These are phyloP conservation scores for Liolophura sinensis DNA, from an alignment of 1,140 invertebrate species.

Conservation along the genomic window DNA sequence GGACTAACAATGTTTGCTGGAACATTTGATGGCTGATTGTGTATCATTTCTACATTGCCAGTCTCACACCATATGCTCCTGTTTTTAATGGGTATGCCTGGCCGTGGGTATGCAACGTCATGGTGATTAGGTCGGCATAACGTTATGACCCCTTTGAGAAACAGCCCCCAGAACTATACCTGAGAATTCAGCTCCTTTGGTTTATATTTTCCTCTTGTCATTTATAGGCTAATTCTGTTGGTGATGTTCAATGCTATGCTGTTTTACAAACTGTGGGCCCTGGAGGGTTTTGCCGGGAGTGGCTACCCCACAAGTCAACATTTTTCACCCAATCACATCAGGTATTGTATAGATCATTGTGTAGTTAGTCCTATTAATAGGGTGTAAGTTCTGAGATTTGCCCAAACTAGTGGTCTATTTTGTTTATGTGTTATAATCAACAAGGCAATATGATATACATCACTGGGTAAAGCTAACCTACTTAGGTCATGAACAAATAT, in stretches of 20 bases:
- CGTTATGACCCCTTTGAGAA: too few species aligned
- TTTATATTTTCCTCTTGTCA: slow-evolving; percentile 10
- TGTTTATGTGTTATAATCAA: background rate
- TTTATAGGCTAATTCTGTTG: slow-evolving; percentile 64
- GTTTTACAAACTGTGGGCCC: slow-evolving; percentile 76
- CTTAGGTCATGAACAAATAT: too few species aligned
- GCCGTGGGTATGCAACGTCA: too few species aligned
- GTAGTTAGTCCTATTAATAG: background rate
- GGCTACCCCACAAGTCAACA: slow-evolving; percentile 27
- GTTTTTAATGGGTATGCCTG: too few species aligned
- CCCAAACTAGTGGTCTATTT: background rate
- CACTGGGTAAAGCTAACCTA: too few species aligned
- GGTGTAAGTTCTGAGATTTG: background rate
- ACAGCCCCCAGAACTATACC: too few species aligned
- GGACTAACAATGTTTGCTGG: too few species aligned
- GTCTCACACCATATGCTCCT: too few species aligned
- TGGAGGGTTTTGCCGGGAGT: slow-evolving; percentile 62
- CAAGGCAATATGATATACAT: slow-evolving; percentile 1
- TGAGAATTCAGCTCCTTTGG: too few species aligned
- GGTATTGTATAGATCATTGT: background rate
- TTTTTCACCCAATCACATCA: background rate
- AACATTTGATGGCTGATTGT: too few species aligned
- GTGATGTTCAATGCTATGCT: slow-evolving; percentile 76
- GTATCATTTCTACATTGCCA: too few species aligned
- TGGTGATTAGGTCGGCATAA: too few species aligned